phyloP scores from a whole-genome alignment of 2,888 invertebrate species.

The Creontiades dilutus region DNA sequence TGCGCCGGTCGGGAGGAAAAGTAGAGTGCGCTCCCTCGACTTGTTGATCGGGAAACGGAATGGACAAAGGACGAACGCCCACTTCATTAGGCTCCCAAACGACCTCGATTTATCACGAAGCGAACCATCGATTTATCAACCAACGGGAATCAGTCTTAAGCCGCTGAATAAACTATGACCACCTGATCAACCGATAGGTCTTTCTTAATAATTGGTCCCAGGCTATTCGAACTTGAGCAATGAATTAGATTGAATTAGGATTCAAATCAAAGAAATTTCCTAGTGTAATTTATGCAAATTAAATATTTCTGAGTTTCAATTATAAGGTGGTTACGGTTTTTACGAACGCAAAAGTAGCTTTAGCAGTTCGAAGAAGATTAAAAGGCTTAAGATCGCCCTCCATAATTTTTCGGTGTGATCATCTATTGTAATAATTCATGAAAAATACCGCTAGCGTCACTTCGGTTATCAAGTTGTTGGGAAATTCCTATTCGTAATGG shows the following conservation, averaged over 20 bases:
- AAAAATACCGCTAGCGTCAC: no score
- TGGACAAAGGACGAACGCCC: conserved; percentile 36
- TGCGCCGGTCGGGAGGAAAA: not conserved
- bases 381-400: no score
- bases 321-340: no score
- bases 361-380: no score
- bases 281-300: no score
- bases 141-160: conserved; percentile 21
- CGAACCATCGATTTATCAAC: conserved; percentile 22
- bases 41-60: conserved; percentile 17
- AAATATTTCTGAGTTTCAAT: no score
- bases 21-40: not conserved
- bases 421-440: no score
- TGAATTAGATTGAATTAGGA: not conserved
- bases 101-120: conserved; percentile 2
- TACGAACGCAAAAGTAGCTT: no score
- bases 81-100: conserved; percentile 32
- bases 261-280: not conserved
- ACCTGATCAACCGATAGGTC: not conserved
- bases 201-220: not conserved
- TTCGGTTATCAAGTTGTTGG: no score
- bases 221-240: not conserved
- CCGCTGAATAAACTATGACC: conserved; percentile 34
- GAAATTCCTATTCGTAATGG: no score
- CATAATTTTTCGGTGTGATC: no score